These are phyloP conservation scores for Zaprionus kolodkinae DNA, from an alignment of 1,140 invertebrate species.

Conservation along the genomic window DNA sequence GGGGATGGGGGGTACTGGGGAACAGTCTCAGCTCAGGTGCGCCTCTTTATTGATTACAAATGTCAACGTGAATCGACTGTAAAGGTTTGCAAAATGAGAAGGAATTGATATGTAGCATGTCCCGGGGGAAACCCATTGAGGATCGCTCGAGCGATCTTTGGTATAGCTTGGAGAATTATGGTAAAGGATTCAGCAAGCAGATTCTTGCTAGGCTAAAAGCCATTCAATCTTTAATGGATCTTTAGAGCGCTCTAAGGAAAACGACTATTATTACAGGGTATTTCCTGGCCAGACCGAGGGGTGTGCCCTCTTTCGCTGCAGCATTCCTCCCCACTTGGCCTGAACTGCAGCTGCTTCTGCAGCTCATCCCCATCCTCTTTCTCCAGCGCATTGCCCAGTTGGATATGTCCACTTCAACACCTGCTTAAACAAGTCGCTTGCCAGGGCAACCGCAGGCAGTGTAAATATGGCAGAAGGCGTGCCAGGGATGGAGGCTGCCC, in stretches of 20 bases:
- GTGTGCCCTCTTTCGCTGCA: neutral
- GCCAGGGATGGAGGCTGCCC: neutral
- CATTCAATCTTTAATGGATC: no score
- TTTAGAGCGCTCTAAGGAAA: no score
- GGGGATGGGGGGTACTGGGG: neutral
- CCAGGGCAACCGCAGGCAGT: constrained; percentile 17
- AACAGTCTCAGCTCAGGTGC: constrained; percentile 27
- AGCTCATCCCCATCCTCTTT: neutral
- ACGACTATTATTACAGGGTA: neutral
- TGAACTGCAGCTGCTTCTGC: neutral
- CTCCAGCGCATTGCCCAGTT: constrained; percentile 15
- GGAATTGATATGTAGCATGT: neutral
- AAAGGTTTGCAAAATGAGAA: constrained; percentile 23
- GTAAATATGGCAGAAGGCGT: constrained; percentile 25
- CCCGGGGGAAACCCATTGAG: no score
- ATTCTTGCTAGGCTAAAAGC: no score
- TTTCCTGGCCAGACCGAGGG: neutral
- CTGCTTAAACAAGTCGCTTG: constrained; percentile 53
- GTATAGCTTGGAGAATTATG: no score
- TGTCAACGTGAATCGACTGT: constrained; percentile 54
- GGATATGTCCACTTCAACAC: constrained; percentile 53
- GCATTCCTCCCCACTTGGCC: no score
- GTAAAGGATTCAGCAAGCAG: no score
- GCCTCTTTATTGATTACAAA: constrained; percentile 73
- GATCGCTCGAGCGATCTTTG: no score